Evolutionary conservation across 2,113 vertebrate genomes (phyloP).

Genomic region (Octodon degus): DNA sequence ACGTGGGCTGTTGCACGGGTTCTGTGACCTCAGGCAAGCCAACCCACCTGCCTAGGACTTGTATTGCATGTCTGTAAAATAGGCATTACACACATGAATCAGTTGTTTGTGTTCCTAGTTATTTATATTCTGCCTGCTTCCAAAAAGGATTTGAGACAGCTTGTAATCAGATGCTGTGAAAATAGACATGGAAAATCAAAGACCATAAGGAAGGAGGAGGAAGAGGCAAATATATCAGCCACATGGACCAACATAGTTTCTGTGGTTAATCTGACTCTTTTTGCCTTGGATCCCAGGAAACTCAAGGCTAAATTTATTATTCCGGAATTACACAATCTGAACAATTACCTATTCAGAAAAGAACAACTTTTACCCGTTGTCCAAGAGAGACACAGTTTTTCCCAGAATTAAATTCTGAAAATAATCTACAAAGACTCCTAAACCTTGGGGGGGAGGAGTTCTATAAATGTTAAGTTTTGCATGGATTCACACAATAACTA

Average conservation of each 20-base stretch:
- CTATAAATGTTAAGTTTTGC: constrained; percentile 41
- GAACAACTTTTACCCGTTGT: constrained; percentile 11
- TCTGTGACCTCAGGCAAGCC: constrained; percentile 68
- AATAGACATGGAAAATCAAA: constrained; percentile 83
- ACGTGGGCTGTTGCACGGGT: constrained; percentile 31
- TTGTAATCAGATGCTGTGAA: constrained; percentile 83
- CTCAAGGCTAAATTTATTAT: constrained; percentile 77
- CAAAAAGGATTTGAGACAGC: constrained; percentile 79
- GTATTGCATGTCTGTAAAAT: constrained; percentile 72
- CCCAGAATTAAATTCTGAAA: constrained; percentile 67
- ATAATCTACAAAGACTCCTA: constrained; percentile 48
- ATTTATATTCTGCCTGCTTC: constrained; percentile 77
- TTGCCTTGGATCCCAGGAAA: constrained; percentile 76
- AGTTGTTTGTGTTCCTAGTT: constrained; percentile 80
- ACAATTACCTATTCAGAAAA: constrained; percentile 72
- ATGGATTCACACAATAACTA: neutral
- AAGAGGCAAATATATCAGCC: constrained; percentile 70
- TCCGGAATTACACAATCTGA: constrained; percentile 57
- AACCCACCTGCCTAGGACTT: constrained; percentile 67
- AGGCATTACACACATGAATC: constrained; percentile 72
- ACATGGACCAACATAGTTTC: constrained; percentile 64
- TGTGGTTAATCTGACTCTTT: constrained; percentile 77
- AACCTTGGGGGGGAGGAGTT: neutral
- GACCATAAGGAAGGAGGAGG: constrained; percentile 67
- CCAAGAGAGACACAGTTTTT: constrained; percentile 38